Conservation (phyloP, 1,140 invertebrate genomes). For the Tenebrio molitor region DNA sequence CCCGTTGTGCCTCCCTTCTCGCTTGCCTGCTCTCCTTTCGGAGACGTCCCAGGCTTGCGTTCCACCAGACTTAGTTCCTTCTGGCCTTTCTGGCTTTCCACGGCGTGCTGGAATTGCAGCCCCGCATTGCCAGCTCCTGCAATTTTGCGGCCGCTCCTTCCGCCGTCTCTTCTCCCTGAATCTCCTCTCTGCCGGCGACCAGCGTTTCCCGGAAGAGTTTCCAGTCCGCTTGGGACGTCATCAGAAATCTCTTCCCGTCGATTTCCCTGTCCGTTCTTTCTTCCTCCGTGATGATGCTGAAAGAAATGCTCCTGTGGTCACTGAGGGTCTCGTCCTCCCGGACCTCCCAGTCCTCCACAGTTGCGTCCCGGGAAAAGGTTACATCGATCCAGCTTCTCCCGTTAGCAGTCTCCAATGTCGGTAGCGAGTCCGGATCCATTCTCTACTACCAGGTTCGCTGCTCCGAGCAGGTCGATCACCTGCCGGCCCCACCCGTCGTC, state of each 20-base stretch:
- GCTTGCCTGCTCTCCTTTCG: background rate
- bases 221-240: background rate
- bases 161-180: background rate
- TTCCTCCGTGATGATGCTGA: background rate
- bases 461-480: no score
- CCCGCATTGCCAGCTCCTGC: background rate
- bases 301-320: background rate
- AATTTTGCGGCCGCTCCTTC: background rate
- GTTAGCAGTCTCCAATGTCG: no score
- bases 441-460: slow-evolving; percentile 4
- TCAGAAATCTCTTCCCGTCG: background rate
- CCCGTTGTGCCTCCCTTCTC: background rate
- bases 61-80: background rate
- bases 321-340: background rate
- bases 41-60: background rate
- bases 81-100: background rate
- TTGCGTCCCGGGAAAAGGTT: background rate
- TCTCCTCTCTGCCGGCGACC: background rate
- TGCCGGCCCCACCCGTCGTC: no score
- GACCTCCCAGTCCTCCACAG: background rate
- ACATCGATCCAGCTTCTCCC: background rate
- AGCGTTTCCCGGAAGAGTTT: background rate
- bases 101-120: background rate
- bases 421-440: slow-evolving; percentile 4
- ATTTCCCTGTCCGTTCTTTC: background rate